phyloP scores from a whole-genome alignment of 2,113 vertebrate species.

The Amazona vittata region DNA sequence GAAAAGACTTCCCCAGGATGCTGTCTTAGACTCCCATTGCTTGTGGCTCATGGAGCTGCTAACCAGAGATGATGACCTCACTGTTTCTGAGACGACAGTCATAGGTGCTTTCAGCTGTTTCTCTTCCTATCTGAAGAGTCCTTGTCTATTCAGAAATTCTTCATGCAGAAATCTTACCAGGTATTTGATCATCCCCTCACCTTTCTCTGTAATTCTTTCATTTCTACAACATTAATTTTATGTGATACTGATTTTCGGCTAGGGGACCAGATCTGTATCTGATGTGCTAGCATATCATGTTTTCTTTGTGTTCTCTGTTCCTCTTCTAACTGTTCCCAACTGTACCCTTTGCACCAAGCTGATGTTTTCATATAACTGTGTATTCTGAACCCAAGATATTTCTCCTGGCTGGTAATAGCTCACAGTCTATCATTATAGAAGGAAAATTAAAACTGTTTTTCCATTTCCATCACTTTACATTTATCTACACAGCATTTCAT shows the following conservation, averaged over 20 bases:
- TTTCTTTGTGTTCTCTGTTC: neutral
- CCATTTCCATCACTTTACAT: neutral
- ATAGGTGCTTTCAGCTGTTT: accelerated
- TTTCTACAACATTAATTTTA: neutral
- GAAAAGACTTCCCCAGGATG: neutral
- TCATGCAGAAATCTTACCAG: neutral
- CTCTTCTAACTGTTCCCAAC: neutral
- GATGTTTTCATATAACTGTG: neutral
- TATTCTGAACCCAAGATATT: neutral
- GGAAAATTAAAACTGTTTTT: neutral
- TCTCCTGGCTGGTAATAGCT: neutral
- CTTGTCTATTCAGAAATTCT: neutral
- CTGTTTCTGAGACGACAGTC: neutral
- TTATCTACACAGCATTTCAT: neutral
- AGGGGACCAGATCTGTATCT: neutral
- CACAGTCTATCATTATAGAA: neutral
- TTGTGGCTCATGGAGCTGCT: neutral
- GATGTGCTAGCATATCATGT: neutral
- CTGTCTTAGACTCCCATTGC: neutral
- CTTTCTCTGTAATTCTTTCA: neutral
- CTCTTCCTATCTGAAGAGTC: neutral
- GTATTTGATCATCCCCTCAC: neutral
- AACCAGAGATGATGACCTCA: neutral
- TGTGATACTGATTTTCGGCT: neutral
- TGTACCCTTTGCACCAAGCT: neutral